A percentile compares a stretch with the other conserved stretches of the same genome.
Evolutionary conservation across 2,888 invertebrate species (phyloP).

Genomic region (Eilema griseolum): DNA sequence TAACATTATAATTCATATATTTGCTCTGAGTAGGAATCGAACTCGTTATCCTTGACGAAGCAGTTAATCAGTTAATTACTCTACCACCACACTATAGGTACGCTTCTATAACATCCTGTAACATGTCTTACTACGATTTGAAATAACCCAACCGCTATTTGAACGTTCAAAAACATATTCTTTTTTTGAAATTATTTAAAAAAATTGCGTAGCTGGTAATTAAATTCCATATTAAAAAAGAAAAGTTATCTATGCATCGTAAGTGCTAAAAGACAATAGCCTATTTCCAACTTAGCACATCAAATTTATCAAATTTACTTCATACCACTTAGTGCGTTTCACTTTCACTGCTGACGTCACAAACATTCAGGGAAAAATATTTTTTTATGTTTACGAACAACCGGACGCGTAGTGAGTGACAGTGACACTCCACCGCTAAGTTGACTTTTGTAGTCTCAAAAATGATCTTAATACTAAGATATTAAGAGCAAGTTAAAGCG

Average conservation of each 20-base stretch:
- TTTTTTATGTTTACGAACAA: neutral
- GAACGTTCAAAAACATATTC: neutral
- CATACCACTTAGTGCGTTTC: neutral
- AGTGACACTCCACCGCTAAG: too few relatives aligned
- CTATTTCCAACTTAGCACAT: conserved; percentile 8
- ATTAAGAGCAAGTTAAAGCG: too few relatives aligned
- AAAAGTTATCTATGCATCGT: conserved; percentile 12
- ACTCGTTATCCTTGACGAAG: neutral
- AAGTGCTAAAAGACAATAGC: conserved; percentile 14
- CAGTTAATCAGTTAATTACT: too few relatives aligned
- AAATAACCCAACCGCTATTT: too few relatives aligned
- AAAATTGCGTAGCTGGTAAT: neutral
- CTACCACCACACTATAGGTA: too few relatives aligned
- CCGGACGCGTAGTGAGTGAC: too few relatives aligned
- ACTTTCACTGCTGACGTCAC: conserved; percentile 9
- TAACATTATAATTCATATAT: too few relatives aligned
- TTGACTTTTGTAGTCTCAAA: too few relatives aligned
- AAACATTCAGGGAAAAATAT: neutral
- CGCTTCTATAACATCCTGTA: too few relatives aligned
- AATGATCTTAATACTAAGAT: too few relatives aligned
- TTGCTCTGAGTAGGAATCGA: neutral
- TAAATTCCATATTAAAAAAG: neutral
- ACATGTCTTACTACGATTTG: too few relatives aligned
- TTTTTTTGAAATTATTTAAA: neutral
- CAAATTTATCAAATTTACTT: neutral